Conservation (phyloP, 2,797 vertebrate genomes). For the Amniataba percoides region DNA sequence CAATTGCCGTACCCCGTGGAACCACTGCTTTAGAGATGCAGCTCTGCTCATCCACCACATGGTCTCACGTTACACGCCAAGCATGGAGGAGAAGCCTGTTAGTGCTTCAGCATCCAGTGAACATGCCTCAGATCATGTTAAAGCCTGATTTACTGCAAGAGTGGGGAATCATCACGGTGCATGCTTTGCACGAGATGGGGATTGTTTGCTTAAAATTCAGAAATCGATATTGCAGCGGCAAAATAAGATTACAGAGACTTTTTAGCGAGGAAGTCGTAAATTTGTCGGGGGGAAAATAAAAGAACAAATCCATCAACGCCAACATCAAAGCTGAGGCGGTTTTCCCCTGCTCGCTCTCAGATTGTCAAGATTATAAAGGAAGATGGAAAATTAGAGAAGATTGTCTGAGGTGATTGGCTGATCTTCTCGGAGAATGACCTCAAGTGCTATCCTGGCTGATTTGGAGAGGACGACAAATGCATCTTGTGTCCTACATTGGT, state of each 20-base stretch:
- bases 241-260: constrained; percentile 65
- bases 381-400: constrained; percentile 80
- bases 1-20: constrained; percentile 64
- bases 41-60: constrained; percentile 50
- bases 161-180: constrained; percentile 18
- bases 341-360: constrained; percentile 75
- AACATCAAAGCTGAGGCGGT: constrained; percentile 68
- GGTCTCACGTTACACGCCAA: constrained; percentile 64
- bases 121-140: constrained; percentile 52
- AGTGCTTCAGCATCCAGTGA: constrained; percentile 36
- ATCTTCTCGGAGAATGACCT: constrained; percentile 78
- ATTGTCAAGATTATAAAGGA: constrained; percentile 82
- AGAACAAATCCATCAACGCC: constrained; percentile 68
- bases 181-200: constrained; percentile 31
- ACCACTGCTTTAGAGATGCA: constrained; percentile 57
- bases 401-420: constrained; percentile 79
- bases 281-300: constrained; percentile 47
- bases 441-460: constrained; percentile 75
- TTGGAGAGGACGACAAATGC: constrained; percentile 77
- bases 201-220: constrained; percentile 63
- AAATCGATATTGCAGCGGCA: constrained; percentile 68
- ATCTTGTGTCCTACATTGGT: constrained; percentile 77
- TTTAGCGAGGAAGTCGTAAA: constrained; percentile 52
- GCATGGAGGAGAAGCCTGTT: constrained; percentile 42
- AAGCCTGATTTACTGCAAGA: constrained; percentile 33